phyloP scores from a whole-genome alignment of 2,113 vertebrate genomes.

The Meleagris gallopavo region DNA sequence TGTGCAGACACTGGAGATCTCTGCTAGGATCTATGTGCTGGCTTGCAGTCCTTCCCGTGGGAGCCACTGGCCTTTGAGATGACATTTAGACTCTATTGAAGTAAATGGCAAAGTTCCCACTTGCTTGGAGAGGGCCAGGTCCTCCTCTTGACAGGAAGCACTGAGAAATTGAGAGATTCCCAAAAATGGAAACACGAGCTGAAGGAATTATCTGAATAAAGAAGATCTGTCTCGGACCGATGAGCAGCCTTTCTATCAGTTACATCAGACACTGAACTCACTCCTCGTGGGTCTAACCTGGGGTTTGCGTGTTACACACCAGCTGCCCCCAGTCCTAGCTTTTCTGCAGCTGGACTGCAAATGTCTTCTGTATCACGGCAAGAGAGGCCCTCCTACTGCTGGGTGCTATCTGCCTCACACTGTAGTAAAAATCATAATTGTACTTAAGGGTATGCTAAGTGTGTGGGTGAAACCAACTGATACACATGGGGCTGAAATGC shows the following conservation, averaged over 20 bases:
- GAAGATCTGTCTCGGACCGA: not conserved
- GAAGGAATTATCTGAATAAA: slow-evolving; percentile 1
- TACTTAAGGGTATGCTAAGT: not conserved
- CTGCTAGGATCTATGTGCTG: not conserved
- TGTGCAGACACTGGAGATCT: not conserved
- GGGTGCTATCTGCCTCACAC: not conserved
- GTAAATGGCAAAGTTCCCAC: slow-evolving; percentile 37
- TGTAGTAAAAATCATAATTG: slow-evolving; percentile 40
- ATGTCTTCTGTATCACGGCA: not conserved
- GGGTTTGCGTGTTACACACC: not conserved
- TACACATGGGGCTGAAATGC: not conserved
- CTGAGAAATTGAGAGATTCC: slow-evolving; percentile 27
- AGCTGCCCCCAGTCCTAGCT: not conserved
- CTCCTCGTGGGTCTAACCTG: not conserved
- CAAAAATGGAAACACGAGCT: slow-evolving; percentile 4
- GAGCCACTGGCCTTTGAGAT: slow-evolving; percentile 18
- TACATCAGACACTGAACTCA: not conserved
- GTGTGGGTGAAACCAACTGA: slow-evolving; percentile 2
- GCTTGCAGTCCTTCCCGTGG: not conserved
- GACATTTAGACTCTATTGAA: slow-evolving; percentile 55
- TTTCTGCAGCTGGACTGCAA: not conserved
- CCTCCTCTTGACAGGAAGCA: slow-evolving; percentile 31
- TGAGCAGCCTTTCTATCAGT: not conserved
- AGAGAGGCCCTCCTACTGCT: not conserved
- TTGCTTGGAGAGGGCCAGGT: slow-evolving; percentile 27